A percentile compares a stretch with the other conserved stretches of the same genome.
phyloP scores from a whole-genome alignment of 2,888 invertebrate genomes.

The Nomada lathburiana region DNA sequence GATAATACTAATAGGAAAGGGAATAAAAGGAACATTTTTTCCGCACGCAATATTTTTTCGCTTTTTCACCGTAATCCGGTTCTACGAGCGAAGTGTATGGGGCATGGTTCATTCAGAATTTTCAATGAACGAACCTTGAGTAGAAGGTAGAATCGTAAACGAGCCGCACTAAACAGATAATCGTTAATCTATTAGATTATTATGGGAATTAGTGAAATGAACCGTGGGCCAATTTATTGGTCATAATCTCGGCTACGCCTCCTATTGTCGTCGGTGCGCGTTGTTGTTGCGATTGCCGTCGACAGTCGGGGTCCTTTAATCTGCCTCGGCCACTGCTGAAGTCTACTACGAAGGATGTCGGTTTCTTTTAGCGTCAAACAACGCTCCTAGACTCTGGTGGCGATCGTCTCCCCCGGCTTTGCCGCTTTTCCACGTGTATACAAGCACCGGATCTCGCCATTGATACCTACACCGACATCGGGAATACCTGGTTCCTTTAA shows the following conservation, averaged over 20 bases:
- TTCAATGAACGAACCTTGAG: constrained; percentile 48
- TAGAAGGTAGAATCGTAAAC: constrained; percentile 72
- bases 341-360: constrained; percentile 74
- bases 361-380: constrained; percentile 76
- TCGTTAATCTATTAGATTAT: constrained; percentile 84
- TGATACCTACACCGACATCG: constrained; percentile 61
- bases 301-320: constrained; percentile 78
- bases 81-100: neutral
- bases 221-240: constrained; percentile 83
- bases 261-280: constrained; percentile 71
- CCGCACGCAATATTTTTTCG: constrained; percentile 37
- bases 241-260: constrained; percentile 81
- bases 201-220: constrained; percentile 84
- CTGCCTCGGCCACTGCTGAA: constrained; percentile 70
- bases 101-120: constrained; percentile 65
- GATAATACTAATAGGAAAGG: neutral
- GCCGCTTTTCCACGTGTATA: constrained; percentile 37
- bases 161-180: constrained; percentile 84
- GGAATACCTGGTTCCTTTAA: constrained; percentile 77
- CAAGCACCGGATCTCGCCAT: constrained; percentile 64
- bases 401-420: constrained; percentile 48
- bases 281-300: constrained; percentile 74
- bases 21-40: neutral
- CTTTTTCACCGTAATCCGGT: constrained; percentile 32
- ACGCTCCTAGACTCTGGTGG: constrained; percentile 44